Percentiles rank a stretch among this genome's conserved stretches.
phyloP scores from a whole-genome alignment of 1,140 invertebrate genomes.

The Zaprionus taronus region DNA sequence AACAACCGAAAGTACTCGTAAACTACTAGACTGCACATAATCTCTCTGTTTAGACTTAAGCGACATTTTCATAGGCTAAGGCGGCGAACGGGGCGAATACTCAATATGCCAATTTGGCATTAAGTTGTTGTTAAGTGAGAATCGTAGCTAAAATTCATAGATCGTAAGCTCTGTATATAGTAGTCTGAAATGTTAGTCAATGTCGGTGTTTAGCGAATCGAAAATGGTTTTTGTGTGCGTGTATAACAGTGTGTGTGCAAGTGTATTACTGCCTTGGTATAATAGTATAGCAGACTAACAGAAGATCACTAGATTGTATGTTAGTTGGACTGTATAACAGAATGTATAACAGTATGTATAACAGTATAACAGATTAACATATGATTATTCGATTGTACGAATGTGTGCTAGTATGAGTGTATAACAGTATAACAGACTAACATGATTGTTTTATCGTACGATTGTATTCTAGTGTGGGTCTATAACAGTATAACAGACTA shows the following conservation, averaged over 20 bases:
- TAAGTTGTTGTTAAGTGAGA: slow-evolving; percentile 36
- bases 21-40: slow-evolving; percentile 82
- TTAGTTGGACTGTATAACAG: not conserved
- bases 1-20: slow-evolving; percentile 29
- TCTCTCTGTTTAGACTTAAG: slow-evolving; percentile 67
- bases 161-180: slow-evolving; percentile 52
- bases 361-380: slow-evolving; percentile 3
- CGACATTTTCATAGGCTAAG: slow-evolving; percentile 45
- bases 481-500: not conserved
- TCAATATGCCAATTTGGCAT: slow-evolving; percentile 22
- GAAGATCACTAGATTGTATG: not conserved
- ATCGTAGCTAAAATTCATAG: slow-evolving; percentile 50
- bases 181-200: slow-evolving; percentile 57
- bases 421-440: not conserved
- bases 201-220: slow-evolving; percentile 67
- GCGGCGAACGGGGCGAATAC: not conserved
- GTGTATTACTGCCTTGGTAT: not conserved
- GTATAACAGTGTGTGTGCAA: not conserved
- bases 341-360: not conserved
- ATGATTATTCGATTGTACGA: not conserved
- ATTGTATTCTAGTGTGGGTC: too few species aligned
- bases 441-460: too few species aligned
- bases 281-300: not conserved
- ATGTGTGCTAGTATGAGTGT: not conserved
- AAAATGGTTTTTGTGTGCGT: slow-evolving; percentile 51